Evolutionary conservation across 2,113 vertebrate genomes (phyloP).

Genomic region (Psammodynastes pulverulentus): DNA sequence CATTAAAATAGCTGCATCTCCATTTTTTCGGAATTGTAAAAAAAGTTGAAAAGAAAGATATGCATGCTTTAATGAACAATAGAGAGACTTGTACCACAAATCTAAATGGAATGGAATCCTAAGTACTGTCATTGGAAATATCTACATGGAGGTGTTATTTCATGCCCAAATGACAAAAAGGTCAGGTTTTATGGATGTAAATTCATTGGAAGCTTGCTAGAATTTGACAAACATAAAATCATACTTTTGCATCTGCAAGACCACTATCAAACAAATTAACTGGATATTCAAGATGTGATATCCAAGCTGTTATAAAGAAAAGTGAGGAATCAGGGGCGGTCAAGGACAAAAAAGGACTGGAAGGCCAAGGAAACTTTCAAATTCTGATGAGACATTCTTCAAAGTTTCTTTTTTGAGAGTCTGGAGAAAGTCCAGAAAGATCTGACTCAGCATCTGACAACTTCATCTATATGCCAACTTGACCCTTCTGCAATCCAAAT

Average conservation of each 20-base stretch:
- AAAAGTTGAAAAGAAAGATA: not conserved
- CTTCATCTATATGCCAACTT: not conserved
- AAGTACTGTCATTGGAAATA: not conserved
- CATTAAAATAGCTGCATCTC: not conserved
- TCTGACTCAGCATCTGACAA: not conserved
- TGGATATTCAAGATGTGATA: not conserved
- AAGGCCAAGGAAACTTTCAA: not conserved
- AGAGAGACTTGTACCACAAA: not conserved
- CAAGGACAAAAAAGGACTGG: not conserved
- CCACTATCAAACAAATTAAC: not conserved
- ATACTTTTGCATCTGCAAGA: not conserved
- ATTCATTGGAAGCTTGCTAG: not conserved
- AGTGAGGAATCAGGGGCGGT: not conserved
- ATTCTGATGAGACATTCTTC: not conserved
- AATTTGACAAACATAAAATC: not conserved
- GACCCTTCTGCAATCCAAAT: not conserved
- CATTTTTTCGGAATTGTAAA: not conserved
- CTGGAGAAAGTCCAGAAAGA: not conserved
- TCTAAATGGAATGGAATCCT: not conserved
- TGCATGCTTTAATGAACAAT: not conserved
- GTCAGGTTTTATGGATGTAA: not conserved
- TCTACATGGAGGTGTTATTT: not conserved
- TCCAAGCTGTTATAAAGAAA: not conserved
- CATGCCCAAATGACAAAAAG: not conserved
- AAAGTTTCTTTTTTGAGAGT: not conserved